Conservation (phyloP, 2,797 vertebrate genomes). For the Eospalax fontanierii region DNA sequence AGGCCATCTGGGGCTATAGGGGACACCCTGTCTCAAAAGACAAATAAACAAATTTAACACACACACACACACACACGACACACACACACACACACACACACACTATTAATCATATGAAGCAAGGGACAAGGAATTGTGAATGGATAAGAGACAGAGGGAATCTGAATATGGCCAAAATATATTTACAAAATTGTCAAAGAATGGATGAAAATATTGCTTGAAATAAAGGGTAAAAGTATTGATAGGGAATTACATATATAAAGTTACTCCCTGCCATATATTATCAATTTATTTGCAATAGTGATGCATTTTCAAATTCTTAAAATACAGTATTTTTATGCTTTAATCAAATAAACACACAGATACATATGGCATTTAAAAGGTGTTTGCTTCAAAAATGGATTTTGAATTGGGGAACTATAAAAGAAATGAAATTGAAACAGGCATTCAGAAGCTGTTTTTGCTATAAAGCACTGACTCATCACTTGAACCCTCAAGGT, state of each 20-base stretch:
- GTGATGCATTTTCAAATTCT: background rate
- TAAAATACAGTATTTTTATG: background rate
- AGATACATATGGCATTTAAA: background rate
- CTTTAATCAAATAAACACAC: background rate
- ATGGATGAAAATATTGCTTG: too few relatives aligned
- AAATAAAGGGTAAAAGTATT: background rate
- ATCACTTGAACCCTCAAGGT: background rate
- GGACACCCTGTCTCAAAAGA: too few relatives aligned
- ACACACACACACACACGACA: too few relatives aligned
- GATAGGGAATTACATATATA: background rate
- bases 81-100: too few relatives aligned
- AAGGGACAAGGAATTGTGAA: too few relatives aligned
- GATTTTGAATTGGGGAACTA: background rate
- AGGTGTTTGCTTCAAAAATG: slow-evolving; percentile 4
- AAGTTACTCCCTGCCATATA: background rate
- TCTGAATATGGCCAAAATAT: too few relatives aligned
- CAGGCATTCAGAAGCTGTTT: background rate
- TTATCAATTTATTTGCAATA: background rate
- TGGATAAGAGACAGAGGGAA: too few relatives aligned
- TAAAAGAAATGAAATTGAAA: background rate
- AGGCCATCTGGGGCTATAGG: too few relatives aligned
- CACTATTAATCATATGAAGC: too few relatives aligned
- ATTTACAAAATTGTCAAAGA: too few relatives aligned
- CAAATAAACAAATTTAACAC: too few relatives aligned
- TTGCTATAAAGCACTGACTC: background rate